phyloP scores from a whole-genome alignment of 2,113 vertebrate genomes.

The Gadus chalcogrammus region DNA sequence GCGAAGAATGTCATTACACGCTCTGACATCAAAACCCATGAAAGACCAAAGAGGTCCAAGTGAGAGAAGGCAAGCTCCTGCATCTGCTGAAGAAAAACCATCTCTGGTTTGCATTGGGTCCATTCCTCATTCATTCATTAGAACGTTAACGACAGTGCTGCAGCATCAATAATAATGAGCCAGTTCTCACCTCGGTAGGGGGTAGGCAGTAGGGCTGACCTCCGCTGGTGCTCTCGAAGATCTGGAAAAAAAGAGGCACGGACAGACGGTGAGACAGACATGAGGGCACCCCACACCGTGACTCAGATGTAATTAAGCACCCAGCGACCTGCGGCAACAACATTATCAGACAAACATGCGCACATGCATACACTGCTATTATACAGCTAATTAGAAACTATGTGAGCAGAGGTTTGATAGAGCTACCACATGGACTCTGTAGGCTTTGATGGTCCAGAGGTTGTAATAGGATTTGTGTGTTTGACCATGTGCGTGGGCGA shows the following conservation, averaged over 20 bases:
- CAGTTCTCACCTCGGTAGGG: constrained; percentile 65
- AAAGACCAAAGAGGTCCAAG: constrained; percentile 38
- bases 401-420: constrained; percentile 51
- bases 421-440: constrained; percentile 36
- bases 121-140: too few species aligned
- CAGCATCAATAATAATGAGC: background rate
- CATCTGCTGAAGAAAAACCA: constrained; percentile 16
- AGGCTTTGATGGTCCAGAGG: constrained; percentile 50
- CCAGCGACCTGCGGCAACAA: constrained; percentile 33
- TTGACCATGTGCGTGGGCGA: background rate
- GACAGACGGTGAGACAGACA: constrained; percentile 25
- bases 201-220: constrained; percentile 65
- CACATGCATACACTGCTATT: constrained; percentile 35
- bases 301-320: constrained; percentile 41
- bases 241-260: constrained; percentile 63
- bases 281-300: constrained; percentile 11
- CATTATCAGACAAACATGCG: constrained; percentile 33
- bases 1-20: constrained; percentile 27
- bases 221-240: constrained; percentile 81
- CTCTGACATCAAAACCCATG: constrained; percentile 31
- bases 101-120: too few species aligned
- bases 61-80: background rate
- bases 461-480: constrained; percentile 37
- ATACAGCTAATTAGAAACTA: constrained; percentile 65
- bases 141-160: too few species aligned